A percentile compares a stretch with the other conserved stretches of the same genome.
phyloP scores from a whole-genome alignment of 2,797 vertebrate genomes.

The Platyrinchus mystaceus region DNA sequence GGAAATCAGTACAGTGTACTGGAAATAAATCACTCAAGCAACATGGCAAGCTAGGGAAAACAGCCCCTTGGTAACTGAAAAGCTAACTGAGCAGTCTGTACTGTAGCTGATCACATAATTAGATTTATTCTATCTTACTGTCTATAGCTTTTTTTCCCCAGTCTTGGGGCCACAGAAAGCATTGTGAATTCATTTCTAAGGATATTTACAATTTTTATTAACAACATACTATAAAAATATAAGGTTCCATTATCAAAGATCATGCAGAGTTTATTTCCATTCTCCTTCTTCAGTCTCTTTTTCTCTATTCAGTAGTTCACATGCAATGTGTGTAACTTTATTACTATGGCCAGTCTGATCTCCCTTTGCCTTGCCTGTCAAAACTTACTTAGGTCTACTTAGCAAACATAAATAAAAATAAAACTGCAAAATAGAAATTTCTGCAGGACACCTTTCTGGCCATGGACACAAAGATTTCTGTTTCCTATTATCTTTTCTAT shows the following conservation, averaged over 20 bases:
- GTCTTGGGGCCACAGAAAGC: background rate
- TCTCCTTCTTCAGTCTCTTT: background rate
- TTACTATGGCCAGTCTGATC: background rate
- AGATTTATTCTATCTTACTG: background rate
- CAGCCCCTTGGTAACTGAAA: constrained; percentile 29
- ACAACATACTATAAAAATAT: background rate
- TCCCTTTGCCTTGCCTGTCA: background rate
- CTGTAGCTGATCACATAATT: constrained; percentile 38
- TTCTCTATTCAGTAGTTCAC: background rate
- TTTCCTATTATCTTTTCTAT: background rate
- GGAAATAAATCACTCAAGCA: constrained; percentile 33
- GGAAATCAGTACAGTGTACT: constrained; percentile 46
- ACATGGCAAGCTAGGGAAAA: constrained; percentile 12
- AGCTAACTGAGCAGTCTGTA: constrained; percentile 25
- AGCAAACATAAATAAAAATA: background rate
- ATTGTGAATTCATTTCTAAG: background rate
- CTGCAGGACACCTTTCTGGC: background rate
- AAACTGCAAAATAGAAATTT: background rate
- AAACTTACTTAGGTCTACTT: background rate
- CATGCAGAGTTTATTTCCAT: background rate
- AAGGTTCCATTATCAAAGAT: background rate
- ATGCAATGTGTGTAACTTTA: background rate
- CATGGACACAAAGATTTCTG: background rate
- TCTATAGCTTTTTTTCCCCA: background rate
- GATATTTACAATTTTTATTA: background rate